Percentiles rank a stretch among this genome's conserved stretches.
These are phyloP conservation scores for Fistularia tabacaria DNA, from an alignment of 2,797 vertebrate genomes.

Conservation along the genomic window DNA sequence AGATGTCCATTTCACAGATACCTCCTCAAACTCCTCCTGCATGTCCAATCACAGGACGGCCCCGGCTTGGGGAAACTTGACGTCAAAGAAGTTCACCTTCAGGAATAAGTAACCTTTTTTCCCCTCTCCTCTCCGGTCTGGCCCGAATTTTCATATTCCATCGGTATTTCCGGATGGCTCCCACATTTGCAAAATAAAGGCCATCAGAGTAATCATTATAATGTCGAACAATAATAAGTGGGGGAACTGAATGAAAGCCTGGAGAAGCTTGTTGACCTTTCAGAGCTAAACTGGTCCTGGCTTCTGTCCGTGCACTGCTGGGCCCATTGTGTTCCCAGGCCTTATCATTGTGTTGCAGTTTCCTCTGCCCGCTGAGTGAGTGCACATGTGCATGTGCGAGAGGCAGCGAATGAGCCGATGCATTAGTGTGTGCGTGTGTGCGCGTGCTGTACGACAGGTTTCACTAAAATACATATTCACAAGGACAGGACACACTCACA, in stretches of 20 bases:
- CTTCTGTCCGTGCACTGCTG: slow-evolving; percentile 72
- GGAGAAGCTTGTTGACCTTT: slow-evolving; percentile 78
- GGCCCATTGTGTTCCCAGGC: slow-evolving; percentile 77
- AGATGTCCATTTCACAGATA: slow-evolving; percentile 26
- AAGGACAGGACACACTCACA: neutral
- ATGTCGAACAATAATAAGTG: slow-evolving; percentile 72
- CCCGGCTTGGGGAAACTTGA: slow-evolving; percentile 55
- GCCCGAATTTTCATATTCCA: slow-evolving; percentile 69
- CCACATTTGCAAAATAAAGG: slow-evolving; percentile 74
- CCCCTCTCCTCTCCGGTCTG: slow-evolving; percentile 40
- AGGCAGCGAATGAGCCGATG: slow-evolving; percentile 19
- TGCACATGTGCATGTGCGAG: slow-evolving; percentile 46
- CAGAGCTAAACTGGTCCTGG: slow-evolving; percentile 77
- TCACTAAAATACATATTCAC: neutral
- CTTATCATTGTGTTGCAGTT: slow-evolving; percentile 82
- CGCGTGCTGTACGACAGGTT: neutral
- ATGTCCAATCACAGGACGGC: slow-evolving; percentile 24
- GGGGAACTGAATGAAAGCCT: slow-evolving; percentile 68
- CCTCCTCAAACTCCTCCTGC: slow-evolving; percentile 28
- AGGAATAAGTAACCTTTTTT: slow-evolving; percentile 53
- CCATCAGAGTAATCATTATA: slow-evolving; percentile 72
- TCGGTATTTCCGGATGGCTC: slow-evolving; percentile 76
- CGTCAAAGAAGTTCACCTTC: slow-evolving; percentile 60
- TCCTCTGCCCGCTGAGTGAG: slow-evolving; percentile 68
- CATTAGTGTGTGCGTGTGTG: slow-evolving; percentile 21